Evolutionary conservation across 2,797 vertebrate genomes (phyloP).

Genomic region (Phrynocephalus forsythii): DNA sequence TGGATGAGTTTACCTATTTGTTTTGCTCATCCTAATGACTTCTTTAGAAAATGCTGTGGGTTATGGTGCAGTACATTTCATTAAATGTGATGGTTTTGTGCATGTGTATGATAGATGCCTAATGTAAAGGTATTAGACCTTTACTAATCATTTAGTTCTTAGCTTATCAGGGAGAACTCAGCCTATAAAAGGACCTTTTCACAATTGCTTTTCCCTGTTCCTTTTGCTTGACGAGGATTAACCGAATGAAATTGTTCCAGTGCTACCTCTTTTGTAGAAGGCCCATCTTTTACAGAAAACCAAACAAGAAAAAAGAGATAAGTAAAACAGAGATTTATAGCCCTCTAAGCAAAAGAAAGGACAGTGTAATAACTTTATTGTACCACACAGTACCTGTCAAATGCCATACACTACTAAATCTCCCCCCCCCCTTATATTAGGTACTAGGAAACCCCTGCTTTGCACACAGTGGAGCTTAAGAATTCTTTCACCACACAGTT

Average conservation of each 20-base stretch:
- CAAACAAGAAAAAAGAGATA: neutral
- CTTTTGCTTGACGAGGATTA: neutral
- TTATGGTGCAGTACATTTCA: neutral
- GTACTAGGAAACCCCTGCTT: slow-evolving; percentile 10
- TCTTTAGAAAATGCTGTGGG: neutral
- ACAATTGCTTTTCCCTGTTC: neutral
- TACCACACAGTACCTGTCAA: slow-evolving; percentile 26
- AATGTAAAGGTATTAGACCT: slow-evolving; percentile 22
- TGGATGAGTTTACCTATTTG: neutral
- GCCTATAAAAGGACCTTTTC: neutral
- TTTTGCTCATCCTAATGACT: neutral
- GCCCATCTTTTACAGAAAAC: neutral
- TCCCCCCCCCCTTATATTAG: neutral
- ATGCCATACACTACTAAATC: neutral
- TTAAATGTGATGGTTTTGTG: slow-evolving; percentile 20
- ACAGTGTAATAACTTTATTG: slow-evolving; percentile 16
- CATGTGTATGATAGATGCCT: slow-evolving; percentile 14
- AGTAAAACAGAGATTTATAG: slow-evolving; percentile 27
- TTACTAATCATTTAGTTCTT: slow-evolving; percentile 3
- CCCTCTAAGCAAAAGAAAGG: slow-evolving; percentile 6
- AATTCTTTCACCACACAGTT: neutral
- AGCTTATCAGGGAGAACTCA: neutral
- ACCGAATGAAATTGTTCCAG: neutral
- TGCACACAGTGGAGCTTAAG: accelerated
- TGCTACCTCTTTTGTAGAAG: neutral